phyloP scores from a whole-genome alignment of 2,797 vertebrate genomes.

The Neosilurus hyrtlii region DNA sequence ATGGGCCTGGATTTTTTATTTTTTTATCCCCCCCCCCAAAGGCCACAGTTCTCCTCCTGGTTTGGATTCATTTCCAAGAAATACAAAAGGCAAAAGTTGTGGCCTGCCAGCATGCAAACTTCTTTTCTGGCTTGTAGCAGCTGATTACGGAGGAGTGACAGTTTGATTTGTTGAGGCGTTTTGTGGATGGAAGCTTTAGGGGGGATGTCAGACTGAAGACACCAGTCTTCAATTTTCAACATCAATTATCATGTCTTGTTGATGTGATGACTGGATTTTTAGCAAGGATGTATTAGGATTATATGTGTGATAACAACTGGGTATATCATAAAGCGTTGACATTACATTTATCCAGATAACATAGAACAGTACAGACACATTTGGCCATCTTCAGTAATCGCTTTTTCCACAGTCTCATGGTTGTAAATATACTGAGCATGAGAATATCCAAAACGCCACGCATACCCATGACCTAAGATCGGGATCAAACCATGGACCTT shows the following conservation, averaged over 20 bases:
- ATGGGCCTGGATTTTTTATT: constrained; percentile 50
- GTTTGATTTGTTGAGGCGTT: constrained; percentile 30
- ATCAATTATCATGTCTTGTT: constrained; percentile 46
- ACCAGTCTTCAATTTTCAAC: constrained; percentile 21
- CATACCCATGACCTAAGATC: not conserved
- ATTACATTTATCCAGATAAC: constrained; percentile 23
- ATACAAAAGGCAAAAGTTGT: constrained; percentile 29
- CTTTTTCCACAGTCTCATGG: not conserved
- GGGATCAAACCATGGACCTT: not conserved
- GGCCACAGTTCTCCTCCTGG: constrained; percentile 24
- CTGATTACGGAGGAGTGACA: constrained; percentile 37
- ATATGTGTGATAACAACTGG: constrained; percentile 2
- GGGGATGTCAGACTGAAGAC: constrained; percentile 32
- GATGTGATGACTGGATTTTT: constrained; percentile 37
- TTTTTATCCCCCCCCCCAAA: constrained; percentile 6
- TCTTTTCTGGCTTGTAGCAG: constrained; percentile 11
- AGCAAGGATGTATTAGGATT: constrained; percentile 10
- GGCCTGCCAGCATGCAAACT: constrained; percentile 17
- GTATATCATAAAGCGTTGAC: constrained; percentile 18
- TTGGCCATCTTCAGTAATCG: not conserved
- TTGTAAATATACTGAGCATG: not conserved
- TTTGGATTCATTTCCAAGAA: constrained; percentile 30
- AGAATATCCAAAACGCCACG: not conserved
- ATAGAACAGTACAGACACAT: constrained; percentile 11
- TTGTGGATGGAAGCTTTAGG: constrained; percentile 46